Evolutionary conservation across 1,140 invertebrate genomes (phyloP).

Genomic region (Gyrodactylus salaris): DNA sequence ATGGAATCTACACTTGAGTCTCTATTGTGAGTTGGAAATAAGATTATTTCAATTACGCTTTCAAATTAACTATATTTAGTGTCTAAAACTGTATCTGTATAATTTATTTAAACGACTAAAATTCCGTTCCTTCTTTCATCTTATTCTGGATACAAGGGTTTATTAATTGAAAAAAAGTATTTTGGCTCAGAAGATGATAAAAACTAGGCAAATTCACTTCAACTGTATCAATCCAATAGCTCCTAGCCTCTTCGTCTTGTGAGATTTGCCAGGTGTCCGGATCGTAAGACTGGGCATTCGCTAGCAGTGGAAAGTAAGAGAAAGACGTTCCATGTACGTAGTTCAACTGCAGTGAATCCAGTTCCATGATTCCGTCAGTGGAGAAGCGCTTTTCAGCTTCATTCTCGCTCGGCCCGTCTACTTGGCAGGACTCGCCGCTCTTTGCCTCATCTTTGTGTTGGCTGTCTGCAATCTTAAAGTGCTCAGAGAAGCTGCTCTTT

Average conservation of each 20-base stretch:
- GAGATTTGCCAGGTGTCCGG: constrained; percentile 59
- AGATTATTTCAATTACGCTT: too few species aligned
- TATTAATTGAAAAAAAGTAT: neutral
- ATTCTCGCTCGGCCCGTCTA: neutral
- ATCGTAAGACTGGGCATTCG: constrained; percentile 29
- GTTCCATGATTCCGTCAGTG: neutral
- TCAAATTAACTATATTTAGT: too few species aligned
- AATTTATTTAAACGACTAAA: too few species aligned
- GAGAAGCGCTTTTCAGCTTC: neutral
- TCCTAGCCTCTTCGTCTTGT: constrained; percentile 42
- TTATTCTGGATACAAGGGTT: neutral
- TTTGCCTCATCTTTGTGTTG: neutral
- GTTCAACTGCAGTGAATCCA: neutral
- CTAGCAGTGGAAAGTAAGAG: neutral
- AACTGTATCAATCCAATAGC: constrained; percentile 68
- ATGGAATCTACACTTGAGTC: neutral
- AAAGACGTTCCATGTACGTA: neutral
- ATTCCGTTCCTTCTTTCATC: too few species aligned
- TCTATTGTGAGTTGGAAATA: neutral
- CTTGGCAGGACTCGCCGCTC: neutral
- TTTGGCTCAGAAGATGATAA: neutral
- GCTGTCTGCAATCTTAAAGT: neutral
- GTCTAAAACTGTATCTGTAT: too few species aligned
- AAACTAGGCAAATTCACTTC: constrained; percentile 20
- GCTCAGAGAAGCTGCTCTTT: neutral